Evolutionary conservation across 1,140 invertebrate genomes (phyloP), one percentile per base, ranked within the genome.

Genomic region (Drosophila pallidifrons): DNA sequence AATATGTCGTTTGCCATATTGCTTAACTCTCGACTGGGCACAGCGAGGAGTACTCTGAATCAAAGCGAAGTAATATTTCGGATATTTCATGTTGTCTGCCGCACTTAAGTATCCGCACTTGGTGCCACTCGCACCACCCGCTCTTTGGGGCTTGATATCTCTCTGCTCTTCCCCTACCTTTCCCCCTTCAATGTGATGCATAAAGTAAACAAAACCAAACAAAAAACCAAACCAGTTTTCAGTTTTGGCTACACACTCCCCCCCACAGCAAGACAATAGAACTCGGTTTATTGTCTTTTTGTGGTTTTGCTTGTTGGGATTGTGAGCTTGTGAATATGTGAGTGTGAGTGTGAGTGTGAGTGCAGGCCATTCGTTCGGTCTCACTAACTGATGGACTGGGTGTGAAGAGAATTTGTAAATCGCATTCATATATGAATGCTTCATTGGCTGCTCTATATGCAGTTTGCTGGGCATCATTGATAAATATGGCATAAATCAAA

Each of bases 401-500:
- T 70, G 66, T 70, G 66, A 69, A 70, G 49, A 35, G 41, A 47
- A 74, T 74, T 74, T 55, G 71, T 25, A 57, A 74, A 69, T 63
- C 58, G 43, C 15, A 63, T 75, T 68, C 41, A 60, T 38, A 43
- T 55, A 30, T 57, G 58, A 70, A 75, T 70, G 72, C 66, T 75
- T 75, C 66, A 75, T 70, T 75, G 72, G 51, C 15, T 55, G 35
- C 25, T 52, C 43, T 46, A 75, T 63, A 70, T 51, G 20, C 20
- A 25, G 20, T 20, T 72, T 46, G 69, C 32, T 66, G 61, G 52
- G 61, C 54, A 49, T 66, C 61, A 51, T 51, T 75, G 72, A 81
- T 86, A 74, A 72, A 81, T 85, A 79, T 69, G 74, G 75, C 78
- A 85, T 59, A 86, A 82, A 86, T 83, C 74, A 73, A 83, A 74